Base-by-base conservation (phyloP, 1,140 invertebrate genomes). In the Marisa cornuarietis region DNA sequence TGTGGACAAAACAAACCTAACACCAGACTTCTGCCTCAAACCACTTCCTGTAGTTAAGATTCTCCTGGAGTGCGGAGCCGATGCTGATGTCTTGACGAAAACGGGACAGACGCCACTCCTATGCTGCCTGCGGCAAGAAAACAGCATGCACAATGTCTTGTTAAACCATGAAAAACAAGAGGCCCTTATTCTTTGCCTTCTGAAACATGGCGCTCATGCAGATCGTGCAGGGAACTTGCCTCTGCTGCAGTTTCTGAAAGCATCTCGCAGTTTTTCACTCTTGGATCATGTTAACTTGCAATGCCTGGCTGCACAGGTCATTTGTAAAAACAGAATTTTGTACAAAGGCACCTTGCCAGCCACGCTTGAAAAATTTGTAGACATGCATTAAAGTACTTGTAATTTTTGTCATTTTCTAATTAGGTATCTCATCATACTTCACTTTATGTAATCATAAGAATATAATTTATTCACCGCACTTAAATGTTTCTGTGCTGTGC, bases 221-320 rank as follows among this genome's bases (percentile, higher is more conserved):
- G 95, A 95, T 87, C 93, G 91, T 79, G 89, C 91, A 58, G 94
- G 94, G 71, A 90, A 93, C 86, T 95, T 94, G 58, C 94, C 95
- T 1, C 92, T 94, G 83, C 93, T 94, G 79, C 91, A 93, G 76
- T 93, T 94, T 92, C 84, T 94, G 92, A 87, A 93, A 93, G 78
- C 93, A 93, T 85, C 93, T 94, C 91, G 93, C 94, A 83, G 93
- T 94, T 85, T 88, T 94, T 92, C 93, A 88, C 93, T 94, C 79
- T 92, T 95, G 89, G 91, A 92, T 68, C 93, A 95, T 89, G 84
- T 95, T n/a, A 94, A 93, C 71, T 90, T 97, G 1, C 95, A 95
- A 89, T 97, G 96, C 89, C 92, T 96, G 76, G 94, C 95, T 22
- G 95, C 96, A 1, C 94, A 94, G 89, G 94, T 93, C 52, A 93